These are phyloP conservation scores for Elymnias hypermnestra DNA, from an alignment of 1,140 invertebrate species.

Conservation along the genomic window DNA sequence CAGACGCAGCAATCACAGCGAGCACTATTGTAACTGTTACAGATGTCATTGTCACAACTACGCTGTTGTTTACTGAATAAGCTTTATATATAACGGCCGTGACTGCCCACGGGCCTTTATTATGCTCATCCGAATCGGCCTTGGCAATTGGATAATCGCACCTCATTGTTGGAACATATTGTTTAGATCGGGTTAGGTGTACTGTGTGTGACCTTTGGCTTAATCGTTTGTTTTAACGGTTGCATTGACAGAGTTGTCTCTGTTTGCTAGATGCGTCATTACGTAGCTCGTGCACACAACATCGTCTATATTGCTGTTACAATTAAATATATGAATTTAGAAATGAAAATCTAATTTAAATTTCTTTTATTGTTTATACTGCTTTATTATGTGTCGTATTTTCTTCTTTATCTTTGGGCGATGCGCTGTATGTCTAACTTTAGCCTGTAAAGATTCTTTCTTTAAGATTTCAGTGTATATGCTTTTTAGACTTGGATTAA, in stretches of 20 bases:
- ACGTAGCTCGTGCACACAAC: too few relatives aligned
- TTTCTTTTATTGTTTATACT: too few relatives aligned
- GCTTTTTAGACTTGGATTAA: too few relatives aligned
- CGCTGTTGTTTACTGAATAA: constrained; percentile 26
- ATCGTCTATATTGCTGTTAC: too few relatives aligned
- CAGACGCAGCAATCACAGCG: constrained; percentile 21
- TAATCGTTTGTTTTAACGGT: constrained; percentile 2
- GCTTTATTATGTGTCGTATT: too few relatives aligned
- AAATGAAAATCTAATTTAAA: too few relatives aligned
- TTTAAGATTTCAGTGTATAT: too few relatives aligned
- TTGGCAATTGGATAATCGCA: constrained; percentile 44
- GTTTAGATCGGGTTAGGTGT: constrained; percentile 14
- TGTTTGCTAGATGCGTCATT: too few relatives aligned
- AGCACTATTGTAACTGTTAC: constrained; percentile 27
- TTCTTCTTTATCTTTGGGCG: too few relatives aligned
- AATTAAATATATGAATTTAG: too few relatives aligned
- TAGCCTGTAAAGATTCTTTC: too few relatives aligned
- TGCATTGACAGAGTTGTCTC: constrained; percentile 1
- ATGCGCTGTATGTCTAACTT: too few relatives aligned
- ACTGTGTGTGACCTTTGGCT: constrained; percentile 8
- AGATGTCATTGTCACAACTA: constrained; percentile 30
- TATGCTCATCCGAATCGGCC: constrained; percentile 38
- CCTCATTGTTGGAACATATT: constrained; percentile 15
- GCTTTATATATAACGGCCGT: constrained; percentile 45
- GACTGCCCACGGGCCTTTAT: constrained; percentile 38